Evolutionary conservation across 2,113 vertebrate species (phyloP).

Genomic region (Conger conger): DNA sequence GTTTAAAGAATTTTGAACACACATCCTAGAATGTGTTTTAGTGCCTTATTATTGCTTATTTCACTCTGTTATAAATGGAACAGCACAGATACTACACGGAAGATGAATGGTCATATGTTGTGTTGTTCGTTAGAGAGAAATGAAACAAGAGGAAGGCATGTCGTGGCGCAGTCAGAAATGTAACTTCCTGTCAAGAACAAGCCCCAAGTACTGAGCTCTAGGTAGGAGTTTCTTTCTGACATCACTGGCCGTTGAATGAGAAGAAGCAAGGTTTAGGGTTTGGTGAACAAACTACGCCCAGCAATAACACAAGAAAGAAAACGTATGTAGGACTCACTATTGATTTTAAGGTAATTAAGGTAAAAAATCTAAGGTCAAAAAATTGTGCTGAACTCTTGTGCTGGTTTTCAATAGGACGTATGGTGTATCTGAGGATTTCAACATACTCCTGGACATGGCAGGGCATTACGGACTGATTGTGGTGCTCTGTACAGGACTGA

Average conservation of each 20-base stretch:
- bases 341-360: conserved; percentile 38
- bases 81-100: not conserved
- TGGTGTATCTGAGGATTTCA: conserved; percentile 71
- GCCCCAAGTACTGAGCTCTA: conserved; percentile 67
- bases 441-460: conserved; percentile 77
- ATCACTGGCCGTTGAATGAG: conserved; percentile 66
- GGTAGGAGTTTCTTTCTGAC: conserved; percentile 73
- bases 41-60: not conserved
- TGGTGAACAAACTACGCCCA: conserved; percentile 71
- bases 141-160: conserved; percentile 34
- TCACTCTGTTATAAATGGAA: not conserved
- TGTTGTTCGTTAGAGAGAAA: conserved; percentile 19
- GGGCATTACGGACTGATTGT: conserved; percentile 72
- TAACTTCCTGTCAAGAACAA: conserved; percentile 77
- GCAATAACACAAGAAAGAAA: conserved; percentile 72
- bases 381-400: conserved; percentile 50
- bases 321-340: conserved; percentile 55
- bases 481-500: conserved; percentile 66
- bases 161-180: conserved; percentile 54
- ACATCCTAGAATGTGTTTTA: not conserved
- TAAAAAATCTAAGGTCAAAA: not conserved
- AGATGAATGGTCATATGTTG: not conserved
- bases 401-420: conserved; percentile 73
- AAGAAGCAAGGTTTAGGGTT: conserved; percentile 67
- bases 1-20: not conserved